These are phyloP conservation scores for Sinotaia quadrata DNA, from an alignment of 2,888 invertebrate genomes.

Conservation along the genomic window DNA sequence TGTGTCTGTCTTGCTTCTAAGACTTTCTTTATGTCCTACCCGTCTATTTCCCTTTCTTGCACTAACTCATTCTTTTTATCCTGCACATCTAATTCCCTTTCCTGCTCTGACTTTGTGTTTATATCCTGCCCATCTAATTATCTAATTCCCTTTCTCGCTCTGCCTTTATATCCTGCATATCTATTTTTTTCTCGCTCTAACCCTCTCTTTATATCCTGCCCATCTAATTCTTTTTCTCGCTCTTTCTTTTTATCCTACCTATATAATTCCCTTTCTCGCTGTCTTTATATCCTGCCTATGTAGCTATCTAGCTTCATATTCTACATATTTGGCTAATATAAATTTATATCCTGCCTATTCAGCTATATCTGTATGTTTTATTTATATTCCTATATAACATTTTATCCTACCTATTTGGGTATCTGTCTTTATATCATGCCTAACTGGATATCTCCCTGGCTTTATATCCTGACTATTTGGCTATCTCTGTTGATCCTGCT, in stretches of 20 bases:
- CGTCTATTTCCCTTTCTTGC: neutral
- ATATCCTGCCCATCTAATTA: neutral
- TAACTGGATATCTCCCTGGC: too few species aligned
- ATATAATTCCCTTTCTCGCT: neutral
- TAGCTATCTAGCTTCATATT: too few species aligned
- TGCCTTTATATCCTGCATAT: neutral
- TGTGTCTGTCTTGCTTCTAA: neutral
- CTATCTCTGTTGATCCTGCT: too few species aligned
- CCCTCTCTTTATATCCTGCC: slow-evolving; percentile 6
- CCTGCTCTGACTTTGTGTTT: neutral
- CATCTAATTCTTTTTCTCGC: too few species aligned
- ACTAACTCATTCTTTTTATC: neutral
- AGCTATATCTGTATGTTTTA: too few species aligned
- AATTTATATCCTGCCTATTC: too few species aligned
- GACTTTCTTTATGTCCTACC: neutral
- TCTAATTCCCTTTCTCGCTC: neutral
- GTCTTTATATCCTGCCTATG: too few species aligned
- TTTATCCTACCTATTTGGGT: too few species aligned
- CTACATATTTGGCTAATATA: too few species aligned
- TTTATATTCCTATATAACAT: too few species aligned
- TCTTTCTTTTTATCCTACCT: neutral
- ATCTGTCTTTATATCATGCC: too few species aligned
- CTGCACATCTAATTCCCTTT: neutral
- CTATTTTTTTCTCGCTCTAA: neutral
- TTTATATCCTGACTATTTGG: too few species aligned